Base-by-base conservation (phyloP, 1,140 invertebrate genomes). In the Dryas iulia region DNA sequence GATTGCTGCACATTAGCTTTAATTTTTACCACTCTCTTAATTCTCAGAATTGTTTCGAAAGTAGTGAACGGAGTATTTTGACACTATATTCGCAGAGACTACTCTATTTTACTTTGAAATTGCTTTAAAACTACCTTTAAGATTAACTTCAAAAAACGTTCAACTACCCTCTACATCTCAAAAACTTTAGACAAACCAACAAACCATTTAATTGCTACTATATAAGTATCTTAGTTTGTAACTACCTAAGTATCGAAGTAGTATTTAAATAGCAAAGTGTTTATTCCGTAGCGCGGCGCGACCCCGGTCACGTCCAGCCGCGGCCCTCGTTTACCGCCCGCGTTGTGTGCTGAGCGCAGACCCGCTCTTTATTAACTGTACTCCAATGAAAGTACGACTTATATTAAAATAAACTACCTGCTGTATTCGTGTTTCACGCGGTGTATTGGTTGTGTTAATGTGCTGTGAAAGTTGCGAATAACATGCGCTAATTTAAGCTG, bases 371-470 rank as follows among this genome's bases (percentile, higher is more conserved):
- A 47, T 47, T 47, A 47, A 47, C 0, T 47, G 39, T 18, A 47
- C 39, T 47, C 21, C 18, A 47, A 47, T 47, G 39, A 47, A 47
- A 47, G 21, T 47, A 47, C 57, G 57, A 59, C 30, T 59, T 59
- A 59, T 31, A 26, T 47, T 47, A 33, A 33, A 61, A 61, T 25
- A 25, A 47, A 61, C 14, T 61, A 61, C 59, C 59, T 47, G 59
- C 25, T 39, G 59, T 61, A 18, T 47, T 30, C 59, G n/a, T 14
- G 33, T 60, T 47, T 47, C 18, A 14, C 39, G 39, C 39, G 39
- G 14, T 21, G 39, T 47, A 8, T 21, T 18, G 39, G 14, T 47
- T 14, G 39, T 47, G 39, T 47, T 47, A 47, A 47, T 47, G 39
- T 21, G 14, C 18, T 47, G 39, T 47, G 39, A 10, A n/a, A 47